Percentiles rank a stretch among this genome's conserved stretches.
Evolutionary conservation across 2,888 invertebrate genomes (phyloP).

Genomic region (Platycheirus rosarum): DNA sequence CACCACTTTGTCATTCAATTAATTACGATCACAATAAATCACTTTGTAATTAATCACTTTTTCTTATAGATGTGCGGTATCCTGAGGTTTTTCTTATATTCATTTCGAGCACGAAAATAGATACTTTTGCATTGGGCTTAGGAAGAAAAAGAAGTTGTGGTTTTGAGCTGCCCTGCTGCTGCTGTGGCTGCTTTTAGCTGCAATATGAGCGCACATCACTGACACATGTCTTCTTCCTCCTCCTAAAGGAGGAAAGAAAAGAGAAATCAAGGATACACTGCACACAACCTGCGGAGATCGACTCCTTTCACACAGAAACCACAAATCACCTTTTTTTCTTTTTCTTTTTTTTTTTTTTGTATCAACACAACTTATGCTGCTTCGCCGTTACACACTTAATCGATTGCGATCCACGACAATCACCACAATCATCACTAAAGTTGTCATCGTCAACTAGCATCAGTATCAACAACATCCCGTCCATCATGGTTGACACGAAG

Average conservation of each 20-base stretch:
- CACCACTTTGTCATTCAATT: slow-evolving; percentile 74
- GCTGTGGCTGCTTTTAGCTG: slow-evolving; percentile 10
- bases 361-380: slow-evolving; percentile 32
- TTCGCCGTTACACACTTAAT: slow-evolving; percentile 69
- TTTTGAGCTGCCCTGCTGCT: slow-evolving; percentile 38
- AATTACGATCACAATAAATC: slow-evolving; percentile 74
- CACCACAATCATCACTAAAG: slow-evolving; percentile 54
- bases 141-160: slow-evolving; percentile 52
- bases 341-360: slow-evolving; percentile 18
- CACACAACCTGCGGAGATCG: slow-evolving; percentile 21
- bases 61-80: slow-evolving; percentile 53
- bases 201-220: slow-evolving; percentile 39
- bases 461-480: slow-evolving; percentile 51
- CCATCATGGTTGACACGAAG: slow-evolving; percentile 39
- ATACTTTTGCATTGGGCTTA: slow-evolving; percentile 23
- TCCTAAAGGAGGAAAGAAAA: slow-evolving; percentile 7
- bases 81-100: slow-evolving; percentile 34
- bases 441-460: slow-evolving; percentile 56
- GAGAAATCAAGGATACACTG: slow-evolving; percentile 59
- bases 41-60: slow-evolving; percentile 74
- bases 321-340: slow-evolving; percentile 56
- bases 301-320: slow-evolving; percentile 54
- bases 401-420: slow-evolving; percentile 69
- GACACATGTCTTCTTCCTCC: slow-evolving; percentile 38
- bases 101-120: slow-evolving; percentile 6